These are phyloP conservation scores for Apostichopus japonicus DNA, from an alignment of 35 echinoderm and acorn worm species.

Conservation along the genomic window DNA sequence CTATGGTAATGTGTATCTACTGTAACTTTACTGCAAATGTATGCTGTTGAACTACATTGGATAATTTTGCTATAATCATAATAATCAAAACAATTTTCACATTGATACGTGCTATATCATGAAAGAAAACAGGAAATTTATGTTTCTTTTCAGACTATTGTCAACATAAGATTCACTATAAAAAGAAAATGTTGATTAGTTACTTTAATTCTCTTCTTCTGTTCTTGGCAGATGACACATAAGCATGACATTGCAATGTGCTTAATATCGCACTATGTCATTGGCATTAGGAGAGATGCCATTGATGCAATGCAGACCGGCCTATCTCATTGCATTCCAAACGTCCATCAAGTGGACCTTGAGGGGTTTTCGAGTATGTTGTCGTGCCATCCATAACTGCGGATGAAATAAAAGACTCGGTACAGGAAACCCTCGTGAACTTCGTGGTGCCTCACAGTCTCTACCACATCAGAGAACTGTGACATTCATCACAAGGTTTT, in stretches of 20 bases:
- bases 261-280: neutral
- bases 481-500: neutral
- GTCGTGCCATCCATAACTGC: neutral
- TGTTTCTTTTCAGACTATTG: too few relatives aligned
- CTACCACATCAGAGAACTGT: slow-evolving; percentile 9
- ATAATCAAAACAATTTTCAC: too few relatives aligned
- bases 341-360: neutral
- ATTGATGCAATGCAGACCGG: neutral
- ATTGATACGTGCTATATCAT: too few relatives aligned
- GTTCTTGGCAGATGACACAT: neutral
- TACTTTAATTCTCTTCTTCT: neutral
- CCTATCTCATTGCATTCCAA: neutral
- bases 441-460: neutral
- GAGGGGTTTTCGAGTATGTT: neutral
- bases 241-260: neutral
- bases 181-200: too few relatives aligned
- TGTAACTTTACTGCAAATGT: too few relatives aligned
- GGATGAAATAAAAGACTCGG: neutral
- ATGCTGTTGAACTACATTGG: too few relatives aligned
- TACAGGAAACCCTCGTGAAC: neutral
- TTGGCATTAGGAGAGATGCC: slow-evolving; percentile 16
- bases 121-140: too few relatives aligned
- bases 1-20: too few relatives aligned
- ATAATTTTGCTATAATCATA: too few relatives aligned
- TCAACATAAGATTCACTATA: too few relatives aligned